phyloP scores from a whole-genome alignment of 1,140 invertebrate genomes.

The Listronotus oregonensis region DNA sequence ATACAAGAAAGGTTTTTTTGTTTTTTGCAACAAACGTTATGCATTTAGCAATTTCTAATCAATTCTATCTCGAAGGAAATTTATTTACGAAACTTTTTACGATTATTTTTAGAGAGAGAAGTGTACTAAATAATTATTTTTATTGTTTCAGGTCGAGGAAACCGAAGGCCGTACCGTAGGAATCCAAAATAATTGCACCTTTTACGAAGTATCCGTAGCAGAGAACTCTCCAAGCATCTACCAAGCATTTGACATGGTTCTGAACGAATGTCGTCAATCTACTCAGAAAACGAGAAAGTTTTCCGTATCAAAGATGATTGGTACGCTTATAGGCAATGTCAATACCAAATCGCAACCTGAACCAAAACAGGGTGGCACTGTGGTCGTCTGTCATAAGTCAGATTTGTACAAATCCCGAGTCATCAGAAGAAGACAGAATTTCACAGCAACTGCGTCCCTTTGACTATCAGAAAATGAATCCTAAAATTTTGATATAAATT shows the following conservation, averaged over 20 bases:
- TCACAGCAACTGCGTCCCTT: conserved; percentile 62
- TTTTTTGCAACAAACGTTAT: no score
- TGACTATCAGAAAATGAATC: conserved; percentile 57
- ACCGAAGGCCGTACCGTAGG: conserved; percentile 71
- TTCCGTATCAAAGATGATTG: conserved; percentile 78
- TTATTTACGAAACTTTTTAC: no score
- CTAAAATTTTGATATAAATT: conserved; percentile 1
- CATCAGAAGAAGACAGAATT: conserved; percentile 62
- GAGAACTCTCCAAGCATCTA: conserved; percentile 74
- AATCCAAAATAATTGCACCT: conserved; percentile 68
- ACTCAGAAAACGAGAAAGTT: conserved; percentile 67
- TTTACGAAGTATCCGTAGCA: conserved; percentile 77
- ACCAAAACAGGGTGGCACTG: conserved; percentile 59
- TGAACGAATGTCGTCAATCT: conserved; percentile 67
- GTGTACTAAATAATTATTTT: no score
- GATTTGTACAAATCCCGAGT: conserved; percentile 63
- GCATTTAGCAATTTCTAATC: no score
- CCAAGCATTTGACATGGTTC: conserved; percentile 69
- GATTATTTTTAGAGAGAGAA: no score
- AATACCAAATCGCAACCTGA: conserved; percentile 51
- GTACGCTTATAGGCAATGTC: conserved; percentile 69
- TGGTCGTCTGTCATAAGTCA: conserved; percentile 62
- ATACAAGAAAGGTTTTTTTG: no score
- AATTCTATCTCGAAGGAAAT: no score
- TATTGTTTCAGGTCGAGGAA: conserved; percentile 66